Evolutionary conservation across 2,888 invertebrate genomes (phyloP).

Genomic region (Hypena proboscidalis): DNA sequence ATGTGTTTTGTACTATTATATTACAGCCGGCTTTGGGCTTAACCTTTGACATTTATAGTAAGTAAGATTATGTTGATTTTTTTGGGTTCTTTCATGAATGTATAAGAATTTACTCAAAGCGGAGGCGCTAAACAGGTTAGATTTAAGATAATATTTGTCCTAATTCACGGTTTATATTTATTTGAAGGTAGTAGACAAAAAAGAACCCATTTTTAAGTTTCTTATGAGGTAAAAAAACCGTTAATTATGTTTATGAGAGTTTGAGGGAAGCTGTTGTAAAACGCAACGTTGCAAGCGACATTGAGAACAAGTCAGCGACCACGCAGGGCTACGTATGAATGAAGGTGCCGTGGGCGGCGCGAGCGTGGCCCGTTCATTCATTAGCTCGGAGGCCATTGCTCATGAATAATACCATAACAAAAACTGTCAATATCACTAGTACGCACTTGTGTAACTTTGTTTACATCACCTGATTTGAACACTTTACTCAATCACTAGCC

Average conservation of each 20-base stretch:
- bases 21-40: slow-evolving; percentile 22
- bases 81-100: slow-evolving; percentile 9
- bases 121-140: too few relatives aligned
- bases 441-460: slow-evolving; percentile 44
- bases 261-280: slow-evolving; percentile 38
- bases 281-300: slow-evolving; percentile 55
- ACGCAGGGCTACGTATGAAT: slow-evolving; percentile 80
- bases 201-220: slow-evolving; percentile 4
- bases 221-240: slow-evolving; percentile 19
- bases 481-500: slow-evolving; percentile 2
- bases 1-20: slow-evolving; percentile 38
- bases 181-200: too few relatives aligned
- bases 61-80: slow-evolving; percentile 2
- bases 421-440: slow-evolving; percentile 71
- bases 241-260: slow-evolving; percentile 21
- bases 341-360: slow-evolving; percentile 75
- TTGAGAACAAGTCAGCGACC: slow-evolving; percentile 66
- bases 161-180: too few relatives aligned
- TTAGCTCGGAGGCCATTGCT: slow-evolving; percentile 79
- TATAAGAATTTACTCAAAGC: too few relatives aligned
- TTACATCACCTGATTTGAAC: slow-evolving; percentile 29
- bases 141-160: too few relatives aligned
- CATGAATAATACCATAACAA: slow-evolving; percentile 81
- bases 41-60: slow-evolving; percentile 49
- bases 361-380: slow-evolving; percentile 77